Evolutionary conservation across 2,888 invertebrate genomes (phyloP).

Genomic region (Liposcelis brunnea): DNA sequence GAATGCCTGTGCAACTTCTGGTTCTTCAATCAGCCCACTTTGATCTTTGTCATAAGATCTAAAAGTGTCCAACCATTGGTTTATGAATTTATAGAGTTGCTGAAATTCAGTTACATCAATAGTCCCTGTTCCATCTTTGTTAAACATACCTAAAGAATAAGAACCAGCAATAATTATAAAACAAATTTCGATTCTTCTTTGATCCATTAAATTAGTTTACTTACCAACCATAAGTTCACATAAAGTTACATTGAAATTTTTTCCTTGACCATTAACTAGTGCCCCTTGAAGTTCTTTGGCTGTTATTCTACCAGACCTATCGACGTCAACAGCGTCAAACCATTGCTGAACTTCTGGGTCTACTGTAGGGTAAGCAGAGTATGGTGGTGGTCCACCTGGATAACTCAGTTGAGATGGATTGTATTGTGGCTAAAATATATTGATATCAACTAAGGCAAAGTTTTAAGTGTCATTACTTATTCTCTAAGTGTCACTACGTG

Average conservation of each 20-base stretch:
- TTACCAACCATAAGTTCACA: slow-evolving; percentile 75
- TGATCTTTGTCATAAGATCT: slow-evolving; percentile 70
- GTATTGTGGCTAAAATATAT: background rate
- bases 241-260: slow-evolving; percentile 63
- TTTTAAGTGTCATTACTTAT: too few relatives aligned
- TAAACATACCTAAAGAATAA: slow-evolving; percentile 59
- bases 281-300: slow-evolving; percentile 60
- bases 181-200: background rate
- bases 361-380: slow-evolving; percentile 20
- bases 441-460: too few relatives aligned
- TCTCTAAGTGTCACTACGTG: too few relatives aligned
- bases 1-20: slow-evolving; percentile 60
- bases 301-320: slow-evolving; percentile 66
- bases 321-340: slow-evolving; percentile 69
- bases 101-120: slow-evolving; percentile 73
- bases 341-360: slow-evolving; percentile 65
- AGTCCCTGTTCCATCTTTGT: slow-evolving; percentile 64
- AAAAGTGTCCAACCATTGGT: slow-evolving; percentile 75
- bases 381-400: slow-evolving; percentile 3
- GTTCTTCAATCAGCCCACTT: slow-evolving; percentile 68
- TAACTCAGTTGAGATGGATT: slow-evolving; percentile 2
- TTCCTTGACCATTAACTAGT: slow-evolving; percentile 69
- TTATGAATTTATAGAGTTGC: slow-evolving; percentile 70
- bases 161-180: slow-evolving; percentile 2
- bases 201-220: slow-evolving; percentile 12